These are phyloP conservation scores for Redunca redunca DNA, from an alignment of 2,113 vertebrate species.

Conservation along the genomic window DNA sequence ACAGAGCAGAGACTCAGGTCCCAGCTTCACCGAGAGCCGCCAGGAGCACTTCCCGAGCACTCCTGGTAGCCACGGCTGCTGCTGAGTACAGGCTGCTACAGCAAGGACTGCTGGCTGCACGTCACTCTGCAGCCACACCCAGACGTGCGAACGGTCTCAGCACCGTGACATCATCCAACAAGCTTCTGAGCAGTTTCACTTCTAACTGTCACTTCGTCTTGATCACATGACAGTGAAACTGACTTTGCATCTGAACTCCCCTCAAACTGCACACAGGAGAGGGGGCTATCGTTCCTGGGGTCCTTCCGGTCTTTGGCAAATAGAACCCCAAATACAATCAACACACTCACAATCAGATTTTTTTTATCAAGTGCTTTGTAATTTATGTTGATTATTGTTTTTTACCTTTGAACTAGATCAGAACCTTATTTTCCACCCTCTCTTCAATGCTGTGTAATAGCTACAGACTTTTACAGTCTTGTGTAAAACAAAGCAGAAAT, in stretches of 20 bases:
- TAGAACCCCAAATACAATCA: slow-evolving; percentile 23
- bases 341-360: slow-evolving; percentile 41
- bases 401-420: background rate
- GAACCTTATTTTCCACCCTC: background rate
- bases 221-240: background rate
- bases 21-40: background rate
- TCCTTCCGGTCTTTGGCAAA: slow-evolving; percentile 18
- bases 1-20: background rate
- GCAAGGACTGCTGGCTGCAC: background rate
- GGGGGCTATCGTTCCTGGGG: background rate
- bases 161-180: slow-evolving; percentile 8
- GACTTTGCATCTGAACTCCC: background rate
- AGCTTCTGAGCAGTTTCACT: slow-evolving; percentile 35
- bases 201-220: slow-evolving; percentile 38
- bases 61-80: background rate
- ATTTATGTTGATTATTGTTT: background rate
- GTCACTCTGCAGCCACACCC: background rate
- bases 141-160: background rate
- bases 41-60: background rate
- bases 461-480: background rate
- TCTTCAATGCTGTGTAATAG: background rate
- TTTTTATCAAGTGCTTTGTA: background rate
- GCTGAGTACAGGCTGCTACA: background rate
- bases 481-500: background rate
- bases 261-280: background rate